A percentile compares a stretch with the other conserved stretches of the same genome.
These are phyloP conservation scores for Cranoglanis bouderius DNA, from an alignment of 2,113 vertebrate species.

Conservation along the genomic window DNA sequence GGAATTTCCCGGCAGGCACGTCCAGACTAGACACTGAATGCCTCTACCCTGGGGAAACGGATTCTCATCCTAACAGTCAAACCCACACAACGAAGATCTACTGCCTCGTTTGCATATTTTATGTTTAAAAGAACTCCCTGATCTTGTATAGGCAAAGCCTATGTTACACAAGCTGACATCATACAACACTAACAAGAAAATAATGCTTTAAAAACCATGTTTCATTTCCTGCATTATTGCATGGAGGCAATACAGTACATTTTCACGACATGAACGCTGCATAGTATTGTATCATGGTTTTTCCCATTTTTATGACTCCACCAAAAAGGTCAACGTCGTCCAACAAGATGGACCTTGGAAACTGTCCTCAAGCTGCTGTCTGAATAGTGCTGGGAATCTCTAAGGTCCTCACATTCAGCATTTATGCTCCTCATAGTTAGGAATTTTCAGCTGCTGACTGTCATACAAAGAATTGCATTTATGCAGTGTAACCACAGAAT, in stretches of 20 bases:
- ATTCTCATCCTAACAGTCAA: constrained; percentile 33
- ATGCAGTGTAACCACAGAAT: neutral
- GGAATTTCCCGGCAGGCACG: constrained; percentile 57
- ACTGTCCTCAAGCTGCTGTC: neutral
- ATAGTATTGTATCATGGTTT: neutral
- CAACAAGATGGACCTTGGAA: neutral
- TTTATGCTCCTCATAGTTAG: neutral
- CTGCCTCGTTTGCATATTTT: neutral
- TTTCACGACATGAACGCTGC: neutral
- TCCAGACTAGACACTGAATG: constrained; percentile 56
- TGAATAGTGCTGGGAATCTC: neutral
- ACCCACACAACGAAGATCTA: neutral
- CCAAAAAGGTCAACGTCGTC: neutral
- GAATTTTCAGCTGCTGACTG: neutral
- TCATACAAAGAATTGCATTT: neutral
- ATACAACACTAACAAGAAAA: neutral
- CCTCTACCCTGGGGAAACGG: constrained; percentile 27
- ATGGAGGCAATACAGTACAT: no score
- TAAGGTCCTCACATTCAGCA: neutral
- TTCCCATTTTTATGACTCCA: neutral
- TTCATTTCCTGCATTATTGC: neutral
- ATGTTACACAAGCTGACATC: neutral
- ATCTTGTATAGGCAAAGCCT: neutral
- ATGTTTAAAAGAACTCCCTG: neutral
- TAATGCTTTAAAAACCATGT: neutral